Base-by-base conservation (phyloP, 1,140 invertebrate species). In the Caenorhabditis briggsae region DNA sequence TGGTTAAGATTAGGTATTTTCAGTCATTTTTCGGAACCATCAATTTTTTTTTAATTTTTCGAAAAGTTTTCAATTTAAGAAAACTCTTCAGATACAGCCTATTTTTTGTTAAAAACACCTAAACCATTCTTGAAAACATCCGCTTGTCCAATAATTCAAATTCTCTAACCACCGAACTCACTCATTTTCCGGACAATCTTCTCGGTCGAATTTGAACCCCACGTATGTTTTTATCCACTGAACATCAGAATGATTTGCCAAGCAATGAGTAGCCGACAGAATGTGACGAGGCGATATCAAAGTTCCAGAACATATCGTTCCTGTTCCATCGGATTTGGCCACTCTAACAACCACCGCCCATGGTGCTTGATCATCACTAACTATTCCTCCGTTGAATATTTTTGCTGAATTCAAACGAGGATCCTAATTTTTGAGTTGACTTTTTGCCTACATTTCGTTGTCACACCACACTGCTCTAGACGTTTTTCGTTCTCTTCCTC, bases 261-360 rank as follows among this genome's bases (percentile, higher is more conserved):
- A 7, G 33, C 61, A 65, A 65, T 65, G 61, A 65, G 61, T 65
- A 11, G 61, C 61, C 25, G 61, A 20, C 9, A 65, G 61, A 33
- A 65, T 33, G 20, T 65, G 61, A 14, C 61, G 20, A 3, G 61
- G 23, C 8, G 61, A 65, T 65, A 33, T 65, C 12, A 65, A 16
- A 8, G 61, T 65, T 9, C 25, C 61, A 41, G 61, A 59, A 59
- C 56, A 59, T 18, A 20, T 2, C 25, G 0, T 2, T 41, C 20
- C 61, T 64, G 9, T 16, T 12, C 20, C 11, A 5, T 33, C 11
- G 7, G 7, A 0, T 8, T 16, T 11, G 0, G 25, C 0, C 11
- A 11, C 11, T 16, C 5, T 0, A 6, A 65, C 25, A 3, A 14
- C 1, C 0, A 65, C 20, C 11, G 61, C 61, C 61, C 61, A 65